Evolutionary conservation across 2,113 vertebrate species (phyloP).

Genomic region (Chlorodrepanis virens): DNA sequence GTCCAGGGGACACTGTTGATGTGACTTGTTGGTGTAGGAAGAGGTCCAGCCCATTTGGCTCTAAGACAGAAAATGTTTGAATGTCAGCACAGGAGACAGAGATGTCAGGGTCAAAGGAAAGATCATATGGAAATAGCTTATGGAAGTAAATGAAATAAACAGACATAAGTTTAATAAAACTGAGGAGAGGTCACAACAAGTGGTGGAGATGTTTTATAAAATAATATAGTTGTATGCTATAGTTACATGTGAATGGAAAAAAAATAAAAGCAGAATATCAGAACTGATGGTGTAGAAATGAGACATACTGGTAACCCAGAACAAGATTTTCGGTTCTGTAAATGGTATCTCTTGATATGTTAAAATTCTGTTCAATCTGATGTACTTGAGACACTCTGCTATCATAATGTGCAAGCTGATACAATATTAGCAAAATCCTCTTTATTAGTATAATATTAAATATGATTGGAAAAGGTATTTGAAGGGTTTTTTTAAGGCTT

Average conservation of each 20-base stretch:
- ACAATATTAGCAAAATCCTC: not conserved
- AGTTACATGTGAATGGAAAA: not conserved
- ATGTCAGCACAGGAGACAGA: not conserved
- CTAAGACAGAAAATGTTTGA: not conserved
- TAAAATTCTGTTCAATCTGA: not conserved
- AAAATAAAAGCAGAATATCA: not conserved
- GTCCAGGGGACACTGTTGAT: not conserved
- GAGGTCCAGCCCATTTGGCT: not conserved
- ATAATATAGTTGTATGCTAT: too few relatives aligned
- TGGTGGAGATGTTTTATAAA: not conserved
- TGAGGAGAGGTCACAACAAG: not conserved
- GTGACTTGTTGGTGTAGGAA: not conserved
- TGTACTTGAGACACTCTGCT: not conserved
- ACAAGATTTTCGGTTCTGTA: not conserved
- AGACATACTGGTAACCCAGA: not conserved
- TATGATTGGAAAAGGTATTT: not conserved
- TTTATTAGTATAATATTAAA: not conserved
- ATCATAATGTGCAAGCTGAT: not conserved
- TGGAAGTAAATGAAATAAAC: not conserved
- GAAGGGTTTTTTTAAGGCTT: not conserved
- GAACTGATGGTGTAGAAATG: not conserved
- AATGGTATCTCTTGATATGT: not conserved
- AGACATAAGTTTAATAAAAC: not conserved
- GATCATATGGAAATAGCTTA: not conserved
- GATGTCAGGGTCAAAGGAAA: not conserved